Percentiles rank a stretch among this genome's conserved stretches.
phyloP scores from a whole-genome alignment of 2,888 invertebrate genomes.

The Julus scanicus region DNA sequence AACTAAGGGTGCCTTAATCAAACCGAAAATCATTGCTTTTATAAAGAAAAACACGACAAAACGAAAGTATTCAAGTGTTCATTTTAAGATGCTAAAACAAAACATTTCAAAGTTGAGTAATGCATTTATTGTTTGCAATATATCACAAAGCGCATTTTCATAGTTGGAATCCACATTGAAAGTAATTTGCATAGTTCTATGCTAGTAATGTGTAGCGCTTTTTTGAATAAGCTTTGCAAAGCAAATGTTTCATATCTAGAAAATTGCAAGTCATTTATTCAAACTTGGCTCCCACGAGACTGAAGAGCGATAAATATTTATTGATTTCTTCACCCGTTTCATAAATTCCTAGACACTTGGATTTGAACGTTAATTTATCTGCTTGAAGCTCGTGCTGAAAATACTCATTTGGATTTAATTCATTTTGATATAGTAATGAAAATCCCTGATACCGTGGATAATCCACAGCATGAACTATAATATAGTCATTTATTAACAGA shows the following conservation, averaged over 20 bases:
- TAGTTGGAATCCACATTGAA: background rate
- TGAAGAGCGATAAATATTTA: background rate
- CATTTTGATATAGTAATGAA: background rate
- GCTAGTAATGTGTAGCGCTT: background rate
- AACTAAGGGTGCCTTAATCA: background rate
- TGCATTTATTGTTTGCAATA: background rate
- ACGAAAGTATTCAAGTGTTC: background rate
- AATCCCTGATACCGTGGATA: no score
- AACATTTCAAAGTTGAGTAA: background rate
- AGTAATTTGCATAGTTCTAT: background rate
- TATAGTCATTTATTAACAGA: no score
- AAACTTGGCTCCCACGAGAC: constrained; percentile 3
- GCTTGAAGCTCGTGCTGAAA: background rate
- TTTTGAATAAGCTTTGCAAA: background rate
- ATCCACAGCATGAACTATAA: no score
- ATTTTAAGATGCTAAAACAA: background rate
- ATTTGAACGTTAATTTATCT: background rate
- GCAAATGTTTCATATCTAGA: constrained; percentile 25
- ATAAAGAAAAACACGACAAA: background rate
- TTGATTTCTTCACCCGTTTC: background rate
- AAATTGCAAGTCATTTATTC: constrained; percentile 12
- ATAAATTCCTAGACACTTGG: background rate
- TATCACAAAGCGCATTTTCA: background rate
- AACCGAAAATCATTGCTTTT: no score
- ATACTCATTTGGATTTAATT: background rate